Evolutionary conservation across 2,797 vertebrate genomes (phyloP).

Genomic region (Poecilia picta): DNA sequence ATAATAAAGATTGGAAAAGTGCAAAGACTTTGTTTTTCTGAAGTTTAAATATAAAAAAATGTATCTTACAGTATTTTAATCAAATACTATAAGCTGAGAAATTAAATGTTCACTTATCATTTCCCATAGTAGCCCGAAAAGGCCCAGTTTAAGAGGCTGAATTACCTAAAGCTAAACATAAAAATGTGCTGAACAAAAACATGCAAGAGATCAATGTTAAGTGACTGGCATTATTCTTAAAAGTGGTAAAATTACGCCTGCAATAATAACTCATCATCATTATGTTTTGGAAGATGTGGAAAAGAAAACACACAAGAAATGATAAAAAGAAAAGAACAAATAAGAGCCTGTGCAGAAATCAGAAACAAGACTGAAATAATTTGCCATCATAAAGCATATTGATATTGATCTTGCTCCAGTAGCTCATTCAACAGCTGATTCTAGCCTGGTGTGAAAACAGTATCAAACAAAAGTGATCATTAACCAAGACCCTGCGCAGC

Average conservation of each 20-base stretch:
- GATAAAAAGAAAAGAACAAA: neutral
- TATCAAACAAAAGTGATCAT: constrained; percentile 62
- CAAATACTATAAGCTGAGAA: neutral
- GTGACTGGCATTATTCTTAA: too few relatives aligned
- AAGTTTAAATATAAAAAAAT: neutral
- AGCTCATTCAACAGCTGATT: constrained; percentile 41
- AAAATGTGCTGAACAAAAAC: neutral
- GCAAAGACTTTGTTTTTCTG: neutral
- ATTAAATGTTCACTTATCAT: neutral
- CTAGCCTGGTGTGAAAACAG: constrained; percentile 42
- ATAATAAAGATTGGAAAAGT: neutral
- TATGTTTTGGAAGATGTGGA: neutral
- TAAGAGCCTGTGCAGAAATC: neutral
- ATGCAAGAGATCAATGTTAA: neutral
- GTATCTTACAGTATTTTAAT: neutral
- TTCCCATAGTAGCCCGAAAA: neutral
- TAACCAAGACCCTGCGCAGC: constrained; percentile 48
- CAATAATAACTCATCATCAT: neutral
- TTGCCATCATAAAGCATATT: constrained; percentile 17
- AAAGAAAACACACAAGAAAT: neutral
- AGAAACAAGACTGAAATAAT: neutral
- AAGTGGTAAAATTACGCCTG: neutral
- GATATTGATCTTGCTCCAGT: constrained; percentile 54
- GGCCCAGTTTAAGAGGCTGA: neutral
- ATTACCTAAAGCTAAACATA: neutral